These are phyloP conservation scores for Oryzias dopingdopingensis DNA, from an alignment of 2,797 vertebrate species.

Conservation along the genomic window DNA sequence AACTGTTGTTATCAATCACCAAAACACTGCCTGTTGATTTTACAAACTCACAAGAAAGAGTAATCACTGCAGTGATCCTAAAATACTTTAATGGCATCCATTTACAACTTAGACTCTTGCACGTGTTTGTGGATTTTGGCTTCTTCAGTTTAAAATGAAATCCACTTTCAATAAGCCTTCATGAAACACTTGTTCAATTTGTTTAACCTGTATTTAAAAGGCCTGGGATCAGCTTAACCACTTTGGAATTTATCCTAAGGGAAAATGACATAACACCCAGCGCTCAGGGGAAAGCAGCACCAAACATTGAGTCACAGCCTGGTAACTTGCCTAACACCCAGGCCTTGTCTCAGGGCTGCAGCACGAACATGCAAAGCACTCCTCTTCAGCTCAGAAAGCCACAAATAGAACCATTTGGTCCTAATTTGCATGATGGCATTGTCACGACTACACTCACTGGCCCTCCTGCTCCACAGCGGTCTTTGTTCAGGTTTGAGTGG, in stretches of 20 bases:
- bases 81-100: conserved; percentile 3
- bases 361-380: conserved; percentile 51
- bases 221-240: conserved; percentile 49
- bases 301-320: conserved; percentile 69
- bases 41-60: no score
- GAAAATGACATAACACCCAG: conserved; percentile 58
- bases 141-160: conserved; percentile 22
- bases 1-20: no score
- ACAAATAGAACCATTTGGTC: conserved; percentile 42
- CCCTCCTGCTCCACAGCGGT: conserved; percentile 15
- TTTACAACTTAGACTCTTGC: conserved; percentile 1
- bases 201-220: conserved; percentile 43
- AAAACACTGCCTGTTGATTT: no score
- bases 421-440: conserved; percentile 23
- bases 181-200: conserved; percentile 23
- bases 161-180: conserved; percentile 44
- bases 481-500: conserved; percentile 38
- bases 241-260: conserved; percentile 52
- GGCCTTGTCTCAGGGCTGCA: conserved; percentile 47
- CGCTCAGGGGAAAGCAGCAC: conserved; percentile 51
- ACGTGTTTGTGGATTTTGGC: conserved; percentile 2
- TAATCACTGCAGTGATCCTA: neutral
- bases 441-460: conserved; percentile 49
- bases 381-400: conserved; percentile 43
- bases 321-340: conserved; percentile 62